Evolutionary conservation across 2,113 vertebrate genomes (phyloP).

Genomic region (Ailurus styani): DNA sequence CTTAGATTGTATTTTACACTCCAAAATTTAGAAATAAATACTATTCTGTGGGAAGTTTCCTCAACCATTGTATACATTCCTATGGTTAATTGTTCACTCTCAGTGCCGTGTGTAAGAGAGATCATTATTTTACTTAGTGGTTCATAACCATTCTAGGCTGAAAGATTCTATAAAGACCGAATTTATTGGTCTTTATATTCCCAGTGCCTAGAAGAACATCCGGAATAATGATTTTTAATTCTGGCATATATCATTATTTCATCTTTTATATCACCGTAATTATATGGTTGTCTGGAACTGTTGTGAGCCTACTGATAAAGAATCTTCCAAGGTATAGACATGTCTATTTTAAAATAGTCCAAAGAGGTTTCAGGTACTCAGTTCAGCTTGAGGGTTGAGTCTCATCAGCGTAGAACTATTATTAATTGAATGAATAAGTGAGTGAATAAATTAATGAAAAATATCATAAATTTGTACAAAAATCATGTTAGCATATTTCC

Average conservation of each 20-base stretch:
- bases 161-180: neutral
- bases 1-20: neutral
- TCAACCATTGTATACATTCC: neutral
- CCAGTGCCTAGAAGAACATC: neutral
- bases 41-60: neutral
- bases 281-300: neutral
- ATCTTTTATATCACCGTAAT: neutral
- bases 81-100: neutral
- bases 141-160: neutral
- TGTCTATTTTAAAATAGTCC: neutral
- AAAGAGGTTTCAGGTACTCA: neutral
- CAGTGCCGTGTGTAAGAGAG: neutral
- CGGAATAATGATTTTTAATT: neutral
- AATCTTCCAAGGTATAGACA: neutral
- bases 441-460: neutral
- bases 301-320: neutral
- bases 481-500: neutral
- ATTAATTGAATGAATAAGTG: neutral
- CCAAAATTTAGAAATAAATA: neutral
- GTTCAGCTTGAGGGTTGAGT: neutral
- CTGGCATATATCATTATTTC: neutral
- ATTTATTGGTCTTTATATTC: neutral
- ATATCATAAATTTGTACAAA: neutral
- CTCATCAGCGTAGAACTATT: neutral
- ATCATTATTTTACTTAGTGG: neutral